Base-by-base conservation (phyloP, 2,888 invertebrate species). In the Imbricaverruca yamaguchii region DNA sequence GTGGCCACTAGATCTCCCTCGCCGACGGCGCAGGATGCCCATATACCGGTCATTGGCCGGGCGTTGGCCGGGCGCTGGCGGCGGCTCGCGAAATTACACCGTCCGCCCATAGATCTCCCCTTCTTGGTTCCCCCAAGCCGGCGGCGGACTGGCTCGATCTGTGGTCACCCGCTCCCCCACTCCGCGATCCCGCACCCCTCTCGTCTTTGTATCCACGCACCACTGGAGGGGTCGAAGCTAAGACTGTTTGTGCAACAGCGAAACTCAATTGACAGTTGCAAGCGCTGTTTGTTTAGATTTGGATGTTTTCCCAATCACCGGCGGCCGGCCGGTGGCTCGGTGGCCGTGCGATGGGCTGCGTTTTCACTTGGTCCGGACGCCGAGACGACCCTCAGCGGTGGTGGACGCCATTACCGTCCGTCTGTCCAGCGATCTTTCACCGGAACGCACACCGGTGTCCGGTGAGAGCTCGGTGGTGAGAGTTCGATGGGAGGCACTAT, bases 221-320 rank as follows among this genome's bases (percentile, higher is more conserved):
- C 67, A 67, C 25, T 67, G 39, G 39, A 67, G 11, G 11, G 25
- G 25, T 12, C n/a, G 25, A 10, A 4, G 25, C 13, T 25, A 12
- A 10, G 25, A n/a, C n/a, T 67, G 67, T 67, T 67, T 67, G 67
- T 11, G 25, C 25, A 13, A 67, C 67, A 25, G 7, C 25, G 25
- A 67, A 67, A 67, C 25, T 25, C 67, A 67, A 67, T 67, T 13
- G 67, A 67, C 25, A 11, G 67, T 67, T 67, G 67, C 67, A 67
- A 67, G 67, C 67, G 67, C 65, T 67, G 67, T 67, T 67, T 67
- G 67, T 67, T 67, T 67, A 67, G 67, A 67, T 25, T 67, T 67
- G 25, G 67, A 8, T 67, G 67, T 67, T 67, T 67, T 23, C n/a
- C 67, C 13, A 67, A 23, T 67, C 12, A 67, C 13, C 12, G 3